Base-by-base conservation (phyloP, 2,888 invertebrate species). In the Cyrtodaria siliqua region DNA sequence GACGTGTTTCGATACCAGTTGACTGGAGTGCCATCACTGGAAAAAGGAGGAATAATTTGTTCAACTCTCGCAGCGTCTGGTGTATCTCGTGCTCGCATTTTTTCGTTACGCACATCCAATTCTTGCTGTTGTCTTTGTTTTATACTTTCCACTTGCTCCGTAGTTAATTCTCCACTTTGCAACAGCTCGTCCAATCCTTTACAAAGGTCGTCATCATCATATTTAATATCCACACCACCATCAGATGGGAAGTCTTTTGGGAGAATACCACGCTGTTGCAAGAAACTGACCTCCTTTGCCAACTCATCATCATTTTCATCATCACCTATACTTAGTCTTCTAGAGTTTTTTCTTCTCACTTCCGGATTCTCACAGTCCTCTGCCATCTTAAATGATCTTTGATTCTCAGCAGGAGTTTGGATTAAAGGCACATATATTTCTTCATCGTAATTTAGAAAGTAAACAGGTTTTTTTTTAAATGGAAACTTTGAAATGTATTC, bases 141-240 rank as follows among this genome's bases (percentile, higher is more conserved):
- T 12, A 67, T 12, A 16, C 59, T 18, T 9, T 53, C 50, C 47
- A 66, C 69, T n/a, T 77, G 74, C 16, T 50, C 42, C 18, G 40
- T 33, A 33, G 70, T 44, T 20, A 81, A 60, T 24, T 62, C 63
- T 2, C 72, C 79, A 9, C 38, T 69, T 44, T 24, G 26, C 29
- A 83, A 33, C n/a, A 81, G 49, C 47, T 77, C 74, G 59, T 67
- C 52, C 55, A 83, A 61, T 57, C 79, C 79, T 42, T 61, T 55
- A 29, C 63, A 56, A 52, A 49, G 47, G 24, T 80, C 78, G 24
- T 70, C 71, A 27, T 69, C 69, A 9, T 75, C 72, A 29, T 64
- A 50, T 50, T 52, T n/a, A 23, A 44, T 1, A 24, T 26, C 64
- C 24, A 29, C 60, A 24, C 47, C 29, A 33, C 40, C 61, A 14